Conservation (phyloP, 2,113 vertebrate species). For the Porphyrio hochstetteri region DNA sequence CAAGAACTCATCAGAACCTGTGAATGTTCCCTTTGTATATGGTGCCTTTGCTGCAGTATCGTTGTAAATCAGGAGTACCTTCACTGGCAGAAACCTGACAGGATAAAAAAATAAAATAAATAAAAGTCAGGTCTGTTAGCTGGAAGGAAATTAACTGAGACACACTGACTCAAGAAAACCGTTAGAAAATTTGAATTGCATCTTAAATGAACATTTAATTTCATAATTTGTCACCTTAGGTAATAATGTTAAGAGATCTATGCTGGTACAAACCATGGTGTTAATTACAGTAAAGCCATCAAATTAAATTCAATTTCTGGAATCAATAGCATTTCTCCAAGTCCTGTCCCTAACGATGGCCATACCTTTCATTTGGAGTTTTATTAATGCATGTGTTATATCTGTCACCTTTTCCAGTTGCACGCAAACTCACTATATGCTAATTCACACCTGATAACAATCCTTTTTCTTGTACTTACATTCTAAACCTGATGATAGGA, state of each 20-base stretch:
- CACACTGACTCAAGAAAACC: constrained; percentile 58
- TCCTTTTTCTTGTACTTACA: constrained; percentile 61
- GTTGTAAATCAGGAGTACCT: background rate
- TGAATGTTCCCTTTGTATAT: constrained; percentile 11
- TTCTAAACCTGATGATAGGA: constrained; percentile 60
- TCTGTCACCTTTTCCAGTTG: constrained; percentile 69
- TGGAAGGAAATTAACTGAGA: constrained; percentile 54
- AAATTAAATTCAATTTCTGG: constrained; percentile 76
- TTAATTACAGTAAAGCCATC: constrained; percentile 79
- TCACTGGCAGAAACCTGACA: background rate
- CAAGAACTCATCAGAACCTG: constrained; percentile 40
- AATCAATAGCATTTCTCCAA: constrained; percentile 74
- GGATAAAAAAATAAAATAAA: constrained; percentile 1
- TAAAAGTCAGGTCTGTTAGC: background rate
- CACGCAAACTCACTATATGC: constrained; percentile 67
- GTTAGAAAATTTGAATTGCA: constrained; percentile 66
- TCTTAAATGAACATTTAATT: constrained; percentile 74
- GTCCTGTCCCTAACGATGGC: constrained; percentile 68
- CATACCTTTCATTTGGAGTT: constrained; percentile 58
- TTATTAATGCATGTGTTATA: constrained; percentile 74
- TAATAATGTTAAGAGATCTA: constrained; percentile 72
- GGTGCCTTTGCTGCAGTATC: background rate
- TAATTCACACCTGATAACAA: constrained; percentile 81
- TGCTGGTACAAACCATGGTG: constrained; percentile 61
- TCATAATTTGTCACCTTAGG: constrained; percentile 75